Evolutionary conservation across 2,797 vertebrate species (phyloP).

Genomic region (Phalloptychus januarius): DNA sequence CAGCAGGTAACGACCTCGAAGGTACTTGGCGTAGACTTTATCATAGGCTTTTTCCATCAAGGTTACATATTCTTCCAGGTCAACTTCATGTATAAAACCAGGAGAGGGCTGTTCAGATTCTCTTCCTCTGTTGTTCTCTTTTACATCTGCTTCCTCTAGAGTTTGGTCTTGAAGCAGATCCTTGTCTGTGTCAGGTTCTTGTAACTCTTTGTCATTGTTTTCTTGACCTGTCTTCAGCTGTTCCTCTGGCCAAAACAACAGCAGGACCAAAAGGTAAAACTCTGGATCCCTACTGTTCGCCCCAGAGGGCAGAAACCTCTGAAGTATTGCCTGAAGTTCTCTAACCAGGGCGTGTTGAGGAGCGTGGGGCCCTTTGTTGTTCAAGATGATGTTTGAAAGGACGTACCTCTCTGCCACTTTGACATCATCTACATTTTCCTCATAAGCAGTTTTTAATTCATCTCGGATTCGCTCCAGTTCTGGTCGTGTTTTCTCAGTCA

Average conservation of each 20-base stretch:
- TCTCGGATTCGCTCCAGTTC: constrained; percentile 1
- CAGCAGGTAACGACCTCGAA: constrained; percentile 37
- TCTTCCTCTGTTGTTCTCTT: neutral
- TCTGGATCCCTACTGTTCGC: neutral
- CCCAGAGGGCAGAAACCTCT: neutral
- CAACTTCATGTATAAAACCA: too few species aligned
- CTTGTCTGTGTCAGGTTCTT: neutral
- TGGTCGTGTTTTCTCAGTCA: neutral
- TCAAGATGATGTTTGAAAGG: constrained; percentile 55
- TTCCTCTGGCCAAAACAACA: constrained; percentile 55
- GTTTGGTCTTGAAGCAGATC: neutral
- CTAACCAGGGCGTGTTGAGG: neutral
- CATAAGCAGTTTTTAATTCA: neutral
- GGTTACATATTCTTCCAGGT: neutral
- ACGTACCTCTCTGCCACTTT: constrained; percentile 36
- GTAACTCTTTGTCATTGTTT: neutral
- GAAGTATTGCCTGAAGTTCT: constrained; percentile 13
- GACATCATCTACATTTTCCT: constrained; percentile 9
- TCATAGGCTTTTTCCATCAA: constrained; percentile 20
- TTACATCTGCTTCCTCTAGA: neutral
- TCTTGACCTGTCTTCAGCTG: neutral
- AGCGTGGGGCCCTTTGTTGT: constrained; percentile 27
- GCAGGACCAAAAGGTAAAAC: constrained; percentile 50
- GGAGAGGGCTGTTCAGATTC: neutral
- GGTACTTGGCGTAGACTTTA: constrained; percentile 24